Evolutionary conservation across 2,113 vertebrate species (phyloP).

Genomic region (Gopherus flavomarginatus): DNA sequence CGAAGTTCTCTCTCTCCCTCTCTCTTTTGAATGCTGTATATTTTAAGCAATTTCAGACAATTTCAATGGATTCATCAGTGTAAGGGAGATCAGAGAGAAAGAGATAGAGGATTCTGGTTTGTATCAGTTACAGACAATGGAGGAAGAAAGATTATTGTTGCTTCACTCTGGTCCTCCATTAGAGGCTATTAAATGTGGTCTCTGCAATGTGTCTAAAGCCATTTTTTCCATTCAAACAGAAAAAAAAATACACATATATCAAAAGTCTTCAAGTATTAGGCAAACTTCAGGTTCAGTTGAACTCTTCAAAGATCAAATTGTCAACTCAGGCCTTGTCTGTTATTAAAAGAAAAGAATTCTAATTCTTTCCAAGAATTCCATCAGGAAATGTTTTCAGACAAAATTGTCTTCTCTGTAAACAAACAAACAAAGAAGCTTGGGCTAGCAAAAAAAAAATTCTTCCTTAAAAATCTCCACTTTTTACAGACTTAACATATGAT

Average conservation of each 20-base stretch:
- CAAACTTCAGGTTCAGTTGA: constrained; percentile 1
- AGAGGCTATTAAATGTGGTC: neutral
- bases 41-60: neutral
- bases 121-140: neutral
- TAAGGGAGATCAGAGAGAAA: neutral
- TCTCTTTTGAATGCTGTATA: neutral
- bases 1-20: neutral
- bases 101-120: neutral
- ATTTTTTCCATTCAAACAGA: neutral
- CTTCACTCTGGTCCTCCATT: neutral
- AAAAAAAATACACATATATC: neutral
- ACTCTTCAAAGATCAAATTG: neutral
- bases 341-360: neutral
- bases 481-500: neutral
- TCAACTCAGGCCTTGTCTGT: neutral
- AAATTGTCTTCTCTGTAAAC: neutral
- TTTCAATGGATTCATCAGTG: neutral
- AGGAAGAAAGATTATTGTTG: neutral
- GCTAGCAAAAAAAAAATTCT: neutral
- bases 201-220: neutral
- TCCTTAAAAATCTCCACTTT: fast-evolving
- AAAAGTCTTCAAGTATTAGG: neutral
- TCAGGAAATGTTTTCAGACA: neutral
- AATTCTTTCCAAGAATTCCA: neutral
- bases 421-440: neutral